Evolutionary conservation across 2,113 vertebrate species (phyloP), one percentile per base, ranked within the genome.

Genomic region (Gymnorhina tibicen): DNA sequence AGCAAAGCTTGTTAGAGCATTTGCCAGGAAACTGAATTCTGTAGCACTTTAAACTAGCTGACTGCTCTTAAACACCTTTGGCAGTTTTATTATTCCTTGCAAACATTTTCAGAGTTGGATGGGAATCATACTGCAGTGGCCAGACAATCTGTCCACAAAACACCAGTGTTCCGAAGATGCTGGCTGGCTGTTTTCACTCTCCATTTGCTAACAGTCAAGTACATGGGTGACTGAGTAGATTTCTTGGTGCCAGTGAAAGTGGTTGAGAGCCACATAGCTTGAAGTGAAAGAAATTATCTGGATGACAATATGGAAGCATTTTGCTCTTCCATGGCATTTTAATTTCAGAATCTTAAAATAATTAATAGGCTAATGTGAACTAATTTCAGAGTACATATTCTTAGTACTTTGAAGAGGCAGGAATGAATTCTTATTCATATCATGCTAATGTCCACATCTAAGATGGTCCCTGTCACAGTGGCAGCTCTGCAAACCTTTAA

Each of bases 11-110:
- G 76, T 95, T 93, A 94, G 50, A 84, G 27, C 56, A 58, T 83
- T 91, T 84, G 89, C 85, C 87, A 89, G 80, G 41, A 91, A 93
- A 77, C 62, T 14, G 44, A 87, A 83, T 88, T 76, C 88, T 74
- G 72, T 30, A 82, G 53, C 63, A 22, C 89, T 97, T 95, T 89
- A 76, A 89, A 68, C 67, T 75, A 91, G 73, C 72, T 91, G 91
- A 93, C 55, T 75, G 85, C 64, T 95, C 91, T 87, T 95, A 68
- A 95, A 90, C 73, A 89, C 88, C 88, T 94, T 95, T 95, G 88
- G 89, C 86, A 81, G 70, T 89, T 87, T 37, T 8, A 59, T 87
- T 41, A 52, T 82, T 87, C 78, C 92, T 95, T 95, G 90, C 79
- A 93, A 85, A 84, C 53, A 58, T 87, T 96, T 95, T 85, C 52